Conservation (phyloP, 2,797 vertebrate genomes). For the Muscicapa striata region DNA sequence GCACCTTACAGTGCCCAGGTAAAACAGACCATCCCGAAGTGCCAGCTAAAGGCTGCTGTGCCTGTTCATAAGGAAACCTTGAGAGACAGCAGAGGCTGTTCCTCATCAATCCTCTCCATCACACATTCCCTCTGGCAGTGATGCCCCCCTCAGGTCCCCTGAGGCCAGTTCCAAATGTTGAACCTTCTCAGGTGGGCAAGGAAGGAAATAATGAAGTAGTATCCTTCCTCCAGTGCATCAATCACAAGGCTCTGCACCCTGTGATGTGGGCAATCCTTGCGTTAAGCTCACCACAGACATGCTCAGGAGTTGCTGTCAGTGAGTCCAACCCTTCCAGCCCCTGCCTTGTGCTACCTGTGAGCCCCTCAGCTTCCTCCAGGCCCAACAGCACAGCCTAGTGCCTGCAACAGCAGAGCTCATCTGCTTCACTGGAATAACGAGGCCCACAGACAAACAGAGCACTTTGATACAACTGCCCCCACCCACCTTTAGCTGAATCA, state of each 20-base stretch:
- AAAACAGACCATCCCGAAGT: not conserved
- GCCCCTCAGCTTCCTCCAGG: not conserved
- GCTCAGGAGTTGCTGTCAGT: too few relatives aligned
- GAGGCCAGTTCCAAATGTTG: not conserved
- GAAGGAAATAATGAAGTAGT: not conserved
- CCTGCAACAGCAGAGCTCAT: not conserved
- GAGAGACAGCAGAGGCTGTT: not conserved
- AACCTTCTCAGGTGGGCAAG: not conserved
- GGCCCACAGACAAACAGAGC: rapidly evolving
- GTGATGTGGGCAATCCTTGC: rapidly evolving
- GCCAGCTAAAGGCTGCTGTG: not conserved
- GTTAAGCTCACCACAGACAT: rapidly evolving
- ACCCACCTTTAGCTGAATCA: too few relatives aligned
- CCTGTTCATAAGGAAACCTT: not conserved
- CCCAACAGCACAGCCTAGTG: too few relatives aligned
- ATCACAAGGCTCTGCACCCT: rapidly evolving
- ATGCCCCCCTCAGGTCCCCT: not conserved
- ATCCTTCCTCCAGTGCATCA: not conserved
- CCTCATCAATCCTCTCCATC: rapidly evolving
- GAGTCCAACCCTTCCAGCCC: not conserved
- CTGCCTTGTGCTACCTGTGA: not conserved
- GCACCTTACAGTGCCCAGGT: not conserved
- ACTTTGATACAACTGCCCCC: rapidly evolving
- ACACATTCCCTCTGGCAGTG: rapidly evolving
- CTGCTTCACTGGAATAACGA: rapidly evolving